Conservation (phyloP, 2,113 vertebrate species). For the Nipponia nippon region DNA sequence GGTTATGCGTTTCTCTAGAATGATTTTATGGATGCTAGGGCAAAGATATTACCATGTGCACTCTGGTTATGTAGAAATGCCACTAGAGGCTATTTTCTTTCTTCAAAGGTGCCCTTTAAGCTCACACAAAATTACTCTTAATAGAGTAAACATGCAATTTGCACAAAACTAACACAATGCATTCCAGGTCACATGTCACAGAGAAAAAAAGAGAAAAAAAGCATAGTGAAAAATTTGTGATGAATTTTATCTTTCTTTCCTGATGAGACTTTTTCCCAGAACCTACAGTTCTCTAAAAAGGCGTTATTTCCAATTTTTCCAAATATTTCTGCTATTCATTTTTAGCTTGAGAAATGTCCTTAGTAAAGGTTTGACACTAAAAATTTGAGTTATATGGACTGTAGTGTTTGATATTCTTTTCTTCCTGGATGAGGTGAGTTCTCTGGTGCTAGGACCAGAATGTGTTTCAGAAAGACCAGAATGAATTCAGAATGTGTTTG, state of each 20-base stretch:
- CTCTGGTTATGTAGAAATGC: conserved; percentile 32
- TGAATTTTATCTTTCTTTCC: neutral
- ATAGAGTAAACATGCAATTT: conserved; percentile 44
- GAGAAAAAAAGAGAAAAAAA: neutral
- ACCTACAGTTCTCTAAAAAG: neutral
- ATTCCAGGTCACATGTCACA: neutral
- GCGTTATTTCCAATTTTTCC: neutral
- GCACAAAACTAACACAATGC: conserved; percentile 9
- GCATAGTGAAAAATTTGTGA: neutral
- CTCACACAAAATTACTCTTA: conserved; percentile 48
- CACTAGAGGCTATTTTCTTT: conserved; percentile 46
- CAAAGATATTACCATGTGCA: conserved; percentile 43
- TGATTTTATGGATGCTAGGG: conserved; percentile 46
- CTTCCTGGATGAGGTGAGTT: neutral
- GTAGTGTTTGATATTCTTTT: neutral
- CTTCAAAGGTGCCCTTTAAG: conserved; percentile 56
- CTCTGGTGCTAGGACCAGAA: neutral
- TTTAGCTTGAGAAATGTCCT: neutral
- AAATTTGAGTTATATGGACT: neutral
- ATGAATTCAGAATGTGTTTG: neutral
- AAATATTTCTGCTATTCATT: neutral
- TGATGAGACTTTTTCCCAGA: neutral
- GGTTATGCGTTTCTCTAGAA: conserved; percentile 50
- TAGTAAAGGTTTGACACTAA: neutral
- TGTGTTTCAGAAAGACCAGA: too few species aligned